These are phyloP conservation scores for Notodonta ziczac DNA, from an alignment of 2,888 invertebrate genomes.

Conservation along the genomic window DNA sequence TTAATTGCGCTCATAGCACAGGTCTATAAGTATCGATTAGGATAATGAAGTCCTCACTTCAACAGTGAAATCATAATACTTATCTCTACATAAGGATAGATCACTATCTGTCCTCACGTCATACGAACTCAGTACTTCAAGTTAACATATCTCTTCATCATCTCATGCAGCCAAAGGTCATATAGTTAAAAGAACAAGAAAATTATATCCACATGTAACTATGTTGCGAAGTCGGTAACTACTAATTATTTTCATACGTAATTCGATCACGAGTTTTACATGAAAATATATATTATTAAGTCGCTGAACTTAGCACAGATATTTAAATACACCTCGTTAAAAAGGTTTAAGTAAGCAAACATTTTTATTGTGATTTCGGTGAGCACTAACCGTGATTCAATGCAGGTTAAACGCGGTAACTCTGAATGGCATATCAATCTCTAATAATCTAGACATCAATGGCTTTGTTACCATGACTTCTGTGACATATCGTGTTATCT, in stretches of 20 bases:
- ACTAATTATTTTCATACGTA: not conserved
- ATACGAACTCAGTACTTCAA: not conserved
- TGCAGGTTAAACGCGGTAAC: not conserved
- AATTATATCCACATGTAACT: not conserved
- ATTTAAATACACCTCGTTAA: slow-evolving; percentile 11
- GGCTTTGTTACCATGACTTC: slow-evolving; percentile 27
- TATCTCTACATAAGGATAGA: too few relatives aligned
- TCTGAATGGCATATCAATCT: slow-evolving; percentile 37
- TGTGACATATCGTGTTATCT: not conserved
- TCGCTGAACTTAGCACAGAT: not conserved
- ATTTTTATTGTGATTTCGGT: slow-evolving; percentile 32
- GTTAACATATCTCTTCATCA: not conserved
- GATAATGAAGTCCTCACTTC: too few relatives aligned
- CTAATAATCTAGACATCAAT: slow-evolving; percentile 38
- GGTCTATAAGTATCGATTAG: too few relatives aligned
- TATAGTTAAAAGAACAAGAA: not conserved
- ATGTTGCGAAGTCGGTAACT: not conserved
- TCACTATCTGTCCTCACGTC: too few relatives aligned
- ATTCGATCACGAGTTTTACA: not conserved
- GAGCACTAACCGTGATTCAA: slow-evolving; percentile 3
- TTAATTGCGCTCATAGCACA: too few relatives aligned
- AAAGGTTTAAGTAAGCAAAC: slow-evolving; percentile 37
- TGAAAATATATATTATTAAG: slow-evolving; percentile 1
- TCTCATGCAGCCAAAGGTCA: not conserved
- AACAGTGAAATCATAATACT: not conserved